phyloP scores from a whole-genome alignment of 2,888 invertebrate genomes.

The Adelognathus sp. region DNA sequence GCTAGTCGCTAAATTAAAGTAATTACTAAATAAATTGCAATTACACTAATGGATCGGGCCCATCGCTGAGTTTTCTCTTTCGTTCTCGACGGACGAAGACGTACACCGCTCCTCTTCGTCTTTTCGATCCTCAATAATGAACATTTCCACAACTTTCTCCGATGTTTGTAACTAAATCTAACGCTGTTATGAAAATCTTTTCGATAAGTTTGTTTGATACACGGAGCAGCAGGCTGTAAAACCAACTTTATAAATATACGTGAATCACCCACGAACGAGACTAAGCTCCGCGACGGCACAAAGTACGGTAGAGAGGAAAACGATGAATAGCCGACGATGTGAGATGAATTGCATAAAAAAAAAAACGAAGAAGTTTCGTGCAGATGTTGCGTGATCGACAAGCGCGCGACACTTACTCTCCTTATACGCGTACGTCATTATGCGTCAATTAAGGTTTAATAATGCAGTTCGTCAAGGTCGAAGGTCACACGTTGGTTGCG shows the following conservation, averaged over 20 bases:
- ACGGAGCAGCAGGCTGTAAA: neutral
- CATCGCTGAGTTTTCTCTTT: conserved; percentile 34
- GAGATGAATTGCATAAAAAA: conserved; percentile 73
- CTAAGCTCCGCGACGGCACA: conserved; percentile 22
- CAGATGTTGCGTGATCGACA: neutral
- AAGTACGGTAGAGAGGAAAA: conserved; percentile 45
- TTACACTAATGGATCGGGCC: conserved; percentile 79
- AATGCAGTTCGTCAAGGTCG: conserved; percentile 12
- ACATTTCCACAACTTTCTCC: conserved; percentile 17
- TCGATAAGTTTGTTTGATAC: neutral
- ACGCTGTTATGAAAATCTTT: neutral
- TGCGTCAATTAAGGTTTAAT: conserved; percentile 16
- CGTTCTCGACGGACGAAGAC: conserved; percentile 12
- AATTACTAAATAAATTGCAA: conserved; percentile 81
- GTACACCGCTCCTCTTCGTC: conserved; percentile 9
- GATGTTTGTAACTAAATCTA: neutral
- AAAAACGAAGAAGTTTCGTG: neutral
- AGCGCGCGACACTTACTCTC: neutral
- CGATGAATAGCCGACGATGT: conserved; percentile 66
- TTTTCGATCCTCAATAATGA: neutral
- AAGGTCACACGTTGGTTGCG: conserved; percentile 23
- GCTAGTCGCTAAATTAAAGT: conserved; percentile 79
- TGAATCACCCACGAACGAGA: conserved; percentile 26
- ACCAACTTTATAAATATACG: neutral
- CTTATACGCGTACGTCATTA: conserved; percentile 10